Conservation (phyloP, 2,113 vertebrate species). For the Mobula birostris region DNA sequence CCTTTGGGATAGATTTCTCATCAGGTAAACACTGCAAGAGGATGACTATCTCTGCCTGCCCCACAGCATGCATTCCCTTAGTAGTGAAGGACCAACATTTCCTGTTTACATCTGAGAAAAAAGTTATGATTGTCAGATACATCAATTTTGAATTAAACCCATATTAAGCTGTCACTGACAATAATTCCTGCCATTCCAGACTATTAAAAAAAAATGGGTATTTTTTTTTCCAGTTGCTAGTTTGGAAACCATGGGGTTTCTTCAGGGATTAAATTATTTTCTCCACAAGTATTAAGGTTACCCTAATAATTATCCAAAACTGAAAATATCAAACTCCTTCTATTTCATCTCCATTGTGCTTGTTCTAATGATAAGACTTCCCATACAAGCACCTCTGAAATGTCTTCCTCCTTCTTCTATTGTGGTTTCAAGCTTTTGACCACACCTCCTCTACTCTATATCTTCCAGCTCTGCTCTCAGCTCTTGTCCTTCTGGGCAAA, state of each 20-base stretch:
- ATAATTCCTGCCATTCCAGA: neutral
- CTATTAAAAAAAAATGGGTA: neutral
- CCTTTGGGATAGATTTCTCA: conserved; percentile 91
- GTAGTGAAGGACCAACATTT: conserved; percentile 97
- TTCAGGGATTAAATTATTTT: neutral
- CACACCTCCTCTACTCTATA: too few species aligned
- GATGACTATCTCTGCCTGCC: conserved; percentile 89
- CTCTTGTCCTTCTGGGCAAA: too few species aligned
- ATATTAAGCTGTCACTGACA: neutral
- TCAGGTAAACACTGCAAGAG: conserved; percentile 94
- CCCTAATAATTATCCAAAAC: neutral
- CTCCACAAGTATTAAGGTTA: neutral
- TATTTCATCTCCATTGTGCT: too few species aligned
- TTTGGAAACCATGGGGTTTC: neutral
- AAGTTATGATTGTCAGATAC: neutral
- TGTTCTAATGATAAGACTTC: too few species aligned
- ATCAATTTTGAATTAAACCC: neutral
- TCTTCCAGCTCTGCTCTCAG: too few species aligned
- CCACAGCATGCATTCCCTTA: conserved; percentile 94
- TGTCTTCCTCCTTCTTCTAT: too few species aligned
- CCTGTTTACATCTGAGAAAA: conserved; percentile 82
- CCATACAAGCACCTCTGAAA: too few species aligned
- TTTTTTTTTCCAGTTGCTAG: neutral
- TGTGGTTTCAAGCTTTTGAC: too few species aligned
- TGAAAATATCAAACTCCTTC: neutral